These are phyloP conservation scores for Wiebesia pumilae DNA, from an alignment of 1,140 invertebrate genomes.

Conservation along the genomic window DNA sequence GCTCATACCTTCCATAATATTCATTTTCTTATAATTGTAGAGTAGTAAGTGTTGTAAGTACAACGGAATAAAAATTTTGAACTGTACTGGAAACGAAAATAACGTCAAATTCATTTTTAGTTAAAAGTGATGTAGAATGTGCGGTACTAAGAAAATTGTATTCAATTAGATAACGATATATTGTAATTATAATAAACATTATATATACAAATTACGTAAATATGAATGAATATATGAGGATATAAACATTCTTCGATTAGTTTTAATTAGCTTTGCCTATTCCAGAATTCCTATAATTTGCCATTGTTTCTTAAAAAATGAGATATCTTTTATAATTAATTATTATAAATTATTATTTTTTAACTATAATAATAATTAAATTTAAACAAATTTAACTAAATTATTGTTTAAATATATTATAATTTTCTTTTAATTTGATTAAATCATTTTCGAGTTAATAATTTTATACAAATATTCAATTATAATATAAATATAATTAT, in stretches of 20 bases:
- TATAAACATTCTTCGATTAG: not conserved
- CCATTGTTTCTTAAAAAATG: no score
- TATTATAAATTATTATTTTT: no score
- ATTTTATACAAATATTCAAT: no score
- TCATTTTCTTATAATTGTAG: conserved; percentile 35
- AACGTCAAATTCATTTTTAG: conserved; percentile 42
- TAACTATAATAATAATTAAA: no score
- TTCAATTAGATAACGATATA: conserved; percentile 48
- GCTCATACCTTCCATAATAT: conserved; percentile 28
- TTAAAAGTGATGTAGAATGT: conserved; percentile 18
- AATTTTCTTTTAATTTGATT: no score
- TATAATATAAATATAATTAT: no score
- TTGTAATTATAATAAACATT: conserved; percentile 53
- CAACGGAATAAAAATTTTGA: conserved; percentile 17
- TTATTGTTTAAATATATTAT: no score
- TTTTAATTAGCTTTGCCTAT: not conserved
- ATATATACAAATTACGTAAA: conserved; percentile 54
- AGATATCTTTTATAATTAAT: no score
- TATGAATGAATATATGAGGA: conserved; percentile 55
- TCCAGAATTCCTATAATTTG: not conserved
- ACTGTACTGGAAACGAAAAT: not conserved
- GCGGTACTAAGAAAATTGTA: conserved; percentile 40
- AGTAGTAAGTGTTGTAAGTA: conserved; percentile 36
- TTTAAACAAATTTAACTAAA: no score
- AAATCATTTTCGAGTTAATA: no score